Percentiles rank a stretch among this genome's conserved stretches.
These are phyloP conservation scores for Watersipora subatra DNA, from an alignment of 1,140 invertebrate genomes.

Conservation along the genomic window DNA sequence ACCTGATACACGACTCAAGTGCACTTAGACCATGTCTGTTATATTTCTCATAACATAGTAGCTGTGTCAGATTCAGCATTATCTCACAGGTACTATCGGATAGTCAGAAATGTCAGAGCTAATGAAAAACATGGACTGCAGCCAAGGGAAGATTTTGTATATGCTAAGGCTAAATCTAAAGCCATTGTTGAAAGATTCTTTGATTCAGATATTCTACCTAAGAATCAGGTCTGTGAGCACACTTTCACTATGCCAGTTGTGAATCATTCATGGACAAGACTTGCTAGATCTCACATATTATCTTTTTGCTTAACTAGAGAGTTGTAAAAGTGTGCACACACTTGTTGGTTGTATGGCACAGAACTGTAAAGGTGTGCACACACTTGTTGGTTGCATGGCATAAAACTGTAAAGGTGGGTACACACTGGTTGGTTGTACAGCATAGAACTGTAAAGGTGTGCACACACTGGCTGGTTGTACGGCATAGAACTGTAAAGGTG, in stretches of 20 bases:
- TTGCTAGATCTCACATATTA: background rate
- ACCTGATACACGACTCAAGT: too few species aligned
- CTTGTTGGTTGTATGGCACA: background rate
- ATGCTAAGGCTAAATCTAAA: background rate
- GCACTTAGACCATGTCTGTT: too few species aligned
- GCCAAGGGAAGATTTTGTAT: background rate
- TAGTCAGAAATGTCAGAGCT: background rate
- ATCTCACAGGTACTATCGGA: background rate
- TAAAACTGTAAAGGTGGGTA: background rate
- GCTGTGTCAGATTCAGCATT: too few species aligned
- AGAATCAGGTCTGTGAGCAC: background rate
- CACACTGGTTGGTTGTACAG: background rate
- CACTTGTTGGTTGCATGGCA: background rate
- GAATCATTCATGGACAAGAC: too few species aligned
- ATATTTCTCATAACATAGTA: too few species aligned
- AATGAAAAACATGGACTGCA: background rate
- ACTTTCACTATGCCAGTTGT: background rate
- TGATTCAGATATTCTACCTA: background rate
- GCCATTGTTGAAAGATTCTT: background rate
- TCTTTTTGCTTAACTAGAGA: too few species aligned
- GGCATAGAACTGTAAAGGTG: background rate
- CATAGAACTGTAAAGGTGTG: background rate
- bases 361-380: background rate
- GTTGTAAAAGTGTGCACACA: background rate
- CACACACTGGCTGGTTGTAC: background rate